Evolutionary conservation across 2,797 vertebrate species (phyloP).

Genomic region (Enteromius radiatus): DNA sequence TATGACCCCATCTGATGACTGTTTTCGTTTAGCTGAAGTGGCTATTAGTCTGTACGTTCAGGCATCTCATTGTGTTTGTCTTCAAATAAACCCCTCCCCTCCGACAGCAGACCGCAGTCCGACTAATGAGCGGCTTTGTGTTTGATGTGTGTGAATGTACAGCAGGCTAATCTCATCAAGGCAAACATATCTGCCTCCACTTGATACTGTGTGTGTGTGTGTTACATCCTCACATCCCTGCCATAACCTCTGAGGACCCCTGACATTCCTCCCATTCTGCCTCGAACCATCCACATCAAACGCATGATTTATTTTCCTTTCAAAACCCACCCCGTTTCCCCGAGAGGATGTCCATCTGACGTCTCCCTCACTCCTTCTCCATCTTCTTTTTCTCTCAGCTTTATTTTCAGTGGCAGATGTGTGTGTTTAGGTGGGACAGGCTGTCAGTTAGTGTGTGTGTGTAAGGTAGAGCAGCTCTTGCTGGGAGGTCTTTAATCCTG

Average conservation of each 20-base stretch:
- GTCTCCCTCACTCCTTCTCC: constrained; percentile 3
- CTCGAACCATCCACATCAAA: constrained; percentile 35
- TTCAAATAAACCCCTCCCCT: not conserved
- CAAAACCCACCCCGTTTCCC: constrained; percentile 13
- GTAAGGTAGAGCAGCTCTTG: constrained; percentile 3
- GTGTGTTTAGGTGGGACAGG: constrained; percentile 3
- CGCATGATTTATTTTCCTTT: constrained; percentile 33
- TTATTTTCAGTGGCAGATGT: constrained; percentile 25
- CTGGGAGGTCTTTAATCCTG: constrained; percentile 53
- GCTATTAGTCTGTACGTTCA: constrained; percentile 1
- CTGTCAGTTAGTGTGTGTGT: constrained; percentile 2
- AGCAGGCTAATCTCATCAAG: constrained; percentile 38
- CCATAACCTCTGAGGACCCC: constrained; percentile 15
- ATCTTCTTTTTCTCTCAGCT: constrained; percentile 1
- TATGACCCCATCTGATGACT: not conserved
- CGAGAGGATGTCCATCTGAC: constrained; percentile 1
- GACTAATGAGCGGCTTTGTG: constrained; percentile 16
- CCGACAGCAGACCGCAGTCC: not conserved
- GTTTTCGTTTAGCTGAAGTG: not conserved
- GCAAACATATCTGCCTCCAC: not conserved
- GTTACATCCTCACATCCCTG: constrained; percentile 3
- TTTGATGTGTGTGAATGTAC: constrained; percentile 29
- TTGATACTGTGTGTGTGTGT: constrained; percentile 24
- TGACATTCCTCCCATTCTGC: constrained; percentile 44
- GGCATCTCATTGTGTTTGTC: constrained; percentile 25